Evolutionary conservation across 2,113 vertebrate species (phyloP).

Genomic region (Scomber scombrus): DNA sequence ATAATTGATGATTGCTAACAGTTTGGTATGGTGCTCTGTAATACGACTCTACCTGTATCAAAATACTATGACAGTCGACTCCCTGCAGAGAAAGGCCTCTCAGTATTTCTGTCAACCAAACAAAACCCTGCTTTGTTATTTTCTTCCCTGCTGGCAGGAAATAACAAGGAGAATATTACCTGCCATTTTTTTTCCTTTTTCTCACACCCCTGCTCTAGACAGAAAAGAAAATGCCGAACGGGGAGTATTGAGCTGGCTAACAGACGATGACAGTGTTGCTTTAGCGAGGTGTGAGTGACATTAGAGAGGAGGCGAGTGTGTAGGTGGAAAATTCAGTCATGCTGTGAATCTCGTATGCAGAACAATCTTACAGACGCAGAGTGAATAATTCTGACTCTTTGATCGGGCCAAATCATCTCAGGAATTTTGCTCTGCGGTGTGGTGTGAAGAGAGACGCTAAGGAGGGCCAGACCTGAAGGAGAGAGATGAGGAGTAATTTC

Average conservation of each 20-base stretch:
- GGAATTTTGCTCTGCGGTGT: conserved; percentile 38
- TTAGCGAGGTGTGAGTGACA: conserved; percentile 63
- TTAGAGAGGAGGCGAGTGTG: conserved; percentile 54
- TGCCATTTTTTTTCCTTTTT: conserved; percentile 12
- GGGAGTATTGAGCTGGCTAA: conserved; percentile 61
- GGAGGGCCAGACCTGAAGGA: conserved; percentile 35
- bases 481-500: conserved; percentile 20
- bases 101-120: conserved; percentile 63
- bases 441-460: conserved; percentile 28
- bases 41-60: conserved; percentile 39
- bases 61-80: conserved; percentile 55
- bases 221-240: conserved; percentile 49
- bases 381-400: conserved; percentile 59
- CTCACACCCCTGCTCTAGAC: conserved; percentile 1
- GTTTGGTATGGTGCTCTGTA: conserved; percentile 21
- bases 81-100: conserved; percentile 52
- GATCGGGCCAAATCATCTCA: conserved; percentile 44
- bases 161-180: conserved; percentile 49
- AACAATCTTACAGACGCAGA: conserved; percentile 45
- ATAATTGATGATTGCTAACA: conserved; percentile 59
- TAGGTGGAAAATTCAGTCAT: conserved; percentile 64
- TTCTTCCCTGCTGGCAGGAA: conserved; percentile 44
- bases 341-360: conserved; percentile 52
- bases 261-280: conserved; percentile 58
- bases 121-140: conserved; percentile 55